phyloP scores from a whole-genome alignment of 2,113 vertebrate genomes.

The Bambusicola thoracicus region DNA sequence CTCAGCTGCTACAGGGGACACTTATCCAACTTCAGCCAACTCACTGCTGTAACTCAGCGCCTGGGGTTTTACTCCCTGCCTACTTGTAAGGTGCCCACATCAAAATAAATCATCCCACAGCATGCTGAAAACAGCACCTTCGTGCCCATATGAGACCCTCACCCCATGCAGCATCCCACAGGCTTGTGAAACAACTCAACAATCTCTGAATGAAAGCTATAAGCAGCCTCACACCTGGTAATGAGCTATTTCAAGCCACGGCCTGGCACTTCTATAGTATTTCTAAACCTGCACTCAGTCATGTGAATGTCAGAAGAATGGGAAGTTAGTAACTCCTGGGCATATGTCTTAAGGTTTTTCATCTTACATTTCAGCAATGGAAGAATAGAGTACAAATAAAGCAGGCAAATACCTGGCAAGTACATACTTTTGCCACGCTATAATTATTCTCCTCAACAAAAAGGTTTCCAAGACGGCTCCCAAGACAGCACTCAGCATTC shows the following conservation, averaged over 20 bases:
- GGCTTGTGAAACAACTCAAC: background rate
- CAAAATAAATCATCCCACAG: background rate
- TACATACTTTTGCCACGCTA: background rate
- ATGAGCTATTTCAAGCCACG: conserved; percentile 45
- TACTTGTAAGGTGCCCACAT: fast-evolving
- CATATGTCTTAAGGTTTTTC: background rate
- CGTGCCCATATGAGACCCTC: fast-evolving
- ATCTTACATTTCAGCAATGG: background rate
- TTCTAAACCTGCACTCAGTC: conserved; percentile 45
- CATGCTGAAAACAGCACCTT: background rate
- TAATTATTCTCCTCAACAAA: background rate
- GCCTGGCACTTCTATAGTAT: conserved; percentile 45
- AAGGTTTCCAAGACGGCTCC: background rate
- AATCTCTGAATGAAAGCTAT: conserved; percentile 24
- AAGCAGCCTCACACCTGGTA: conserved; percentile 50
- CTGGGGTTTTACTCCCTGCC: background rate
- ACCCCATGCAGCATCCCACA: background rate
- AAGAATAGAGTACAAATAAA: background rate
- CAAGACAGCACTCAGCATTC: background rate
- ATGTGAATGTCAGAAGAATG: background rate
- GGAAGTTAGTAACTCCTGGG: conserved; percentile 35
- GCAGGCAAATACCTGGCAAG: background rate
- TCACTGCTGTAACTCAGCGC: background rate
- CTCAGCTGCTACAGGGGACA: fast-evolving
- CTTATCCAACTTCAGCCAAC: background rate